phyloP scores from a whole-genome alignment of 2,888 invertebrate genomes.

The Drosophila siamana region DNA sequence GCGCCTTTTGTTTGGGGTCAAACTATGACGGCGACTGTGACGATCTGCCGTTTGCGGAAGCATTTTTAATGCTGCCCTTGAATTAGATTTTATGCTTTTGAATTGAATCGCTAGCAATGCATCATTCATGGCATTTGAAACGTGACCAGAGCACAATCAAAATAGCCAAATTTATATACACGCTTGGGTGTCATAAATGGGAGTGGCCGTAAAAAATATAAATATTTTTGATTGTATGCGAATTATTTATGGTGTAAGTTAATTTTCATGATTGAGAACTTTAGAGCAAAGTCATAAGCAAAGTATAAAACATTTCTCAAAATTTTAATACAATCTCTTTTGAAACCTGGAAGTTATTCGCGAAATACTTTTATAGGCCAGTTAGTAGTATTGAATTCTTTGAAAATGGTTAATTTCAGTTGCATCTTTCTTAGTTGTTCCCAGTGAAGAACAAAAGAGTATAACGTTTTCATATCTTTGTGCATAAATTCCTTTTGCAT shows the following conservation, averaged over 20 bases:
- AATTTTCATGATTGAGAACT: too few relatives aligned
- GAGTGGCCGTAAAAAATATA: too few relatives aligned
- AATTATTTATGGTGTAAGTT: too few relatives aligned
- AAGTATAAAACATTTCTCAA: too few relatives aligned
- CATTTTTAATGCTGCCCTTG: constrained; percentile 27
- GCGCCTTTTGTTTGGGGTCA: constrained; percentile 49
- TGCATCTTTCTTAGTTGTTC: neutral
- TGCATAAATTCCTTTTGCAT: neutral
- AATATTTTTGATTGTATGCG: too few relatives aligned
- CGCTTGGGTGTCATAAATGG: too few relatives aligned
- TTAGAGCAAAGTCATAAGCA: too few relatives aligned
- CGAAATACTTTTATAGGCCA: neutral
- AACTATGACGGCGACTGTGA: constrained; percentile 37
- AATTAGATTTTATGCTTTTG: constrained; percentile 13
- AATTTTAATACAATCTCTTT: neutral
- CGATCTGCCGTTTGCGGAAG: constrained; percentile 67
- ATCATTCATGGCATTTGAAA: constrained; percentile 23
- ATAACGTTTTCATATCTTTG: neutral
- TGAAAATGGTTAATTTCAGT: too few relatives aligned
- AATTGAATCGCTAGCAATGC: constrained; percentile 31
- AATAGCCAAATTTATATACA: neutral
- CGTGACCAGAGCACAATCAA: constrained; percentile 20
- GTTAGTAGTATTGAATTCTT: too few relatives aligned
- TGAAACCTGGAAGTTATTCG: neutral
- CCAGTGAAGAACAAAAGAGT: too few relatives aligned